Evolutionary conservation across 2,888 invertebrate species (phyloP).

Genomic region (Acrobasis suavella): DNA sequence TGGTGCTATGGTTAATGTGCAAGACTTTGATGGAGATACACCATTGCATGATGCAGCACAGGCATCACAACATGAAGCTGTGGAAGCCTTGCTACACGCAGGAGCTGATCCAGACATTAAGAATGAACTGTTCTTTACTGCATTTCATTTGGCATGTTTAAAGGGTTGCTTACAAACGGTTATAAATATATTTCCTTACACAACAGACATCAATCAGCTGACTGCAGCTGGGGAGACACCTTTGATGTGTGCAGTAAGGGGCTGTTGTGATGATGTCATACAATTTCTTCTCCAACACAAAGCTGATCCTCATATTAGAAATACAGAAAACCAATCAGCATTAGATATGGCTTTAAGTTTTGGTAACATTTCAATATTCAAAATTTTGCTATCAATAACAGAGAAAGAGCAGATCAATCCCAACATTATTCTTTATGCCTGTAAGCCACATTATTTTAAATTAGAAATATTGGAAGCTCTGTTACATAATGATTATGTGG

Average conservation of each 20-base stretch:
- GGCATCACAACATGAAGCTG: constrained; percentile 50
- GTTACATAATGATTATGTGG: constrained; percentile 63
- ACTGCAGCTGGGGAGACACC: constrained; percentile 62
- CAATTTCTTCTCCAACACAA: constrained; percentile 62
- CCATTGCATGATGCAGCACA: constrained; percentile 73
- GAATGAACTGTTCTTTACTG: constrained; percentile 62
- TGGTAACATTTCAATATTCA: constrained; percentile 57
- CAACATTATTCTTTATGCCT: constrained; percentile 63
- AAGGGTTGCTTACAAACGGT: constrained; percentile 62
- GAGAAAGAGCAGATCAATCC: constrained; percentile 52
- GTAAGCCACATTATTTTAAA: constrained; percentile 71
- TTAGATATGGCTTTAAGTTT: constrained; percentile 61
- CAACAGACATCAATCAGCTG: constrained; percentile 61
- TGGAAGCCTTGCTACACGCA: constrained; percentile 61
- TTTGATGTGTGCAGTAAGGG: constrained; percentile 61
- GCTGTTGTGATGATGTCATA: constrained; percentile 56
- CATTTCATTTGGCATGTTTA: constrained; percentile 73
- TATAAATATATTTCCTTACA: constrained; percentile 56
- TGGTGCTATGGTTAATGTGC: constrained; percentile 67
- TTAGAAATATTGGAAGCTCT: constrained; percentile 65
- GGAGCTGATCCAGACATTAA: constrained; percentile 67
- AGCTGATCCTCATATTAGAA: constrained; percentile 66
- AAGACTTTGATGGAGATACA: constrained; percentile 77
- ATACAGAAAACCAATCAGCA: constrained; percentile 56
- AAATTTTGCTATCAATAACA: constrained; percentile 55